Evolutionary conservation across 1,140 invertebrate genomes (phyloP), one percentile per base, ranked within the genome.

Genomic region (Hycleus phaleratus): DNA sequence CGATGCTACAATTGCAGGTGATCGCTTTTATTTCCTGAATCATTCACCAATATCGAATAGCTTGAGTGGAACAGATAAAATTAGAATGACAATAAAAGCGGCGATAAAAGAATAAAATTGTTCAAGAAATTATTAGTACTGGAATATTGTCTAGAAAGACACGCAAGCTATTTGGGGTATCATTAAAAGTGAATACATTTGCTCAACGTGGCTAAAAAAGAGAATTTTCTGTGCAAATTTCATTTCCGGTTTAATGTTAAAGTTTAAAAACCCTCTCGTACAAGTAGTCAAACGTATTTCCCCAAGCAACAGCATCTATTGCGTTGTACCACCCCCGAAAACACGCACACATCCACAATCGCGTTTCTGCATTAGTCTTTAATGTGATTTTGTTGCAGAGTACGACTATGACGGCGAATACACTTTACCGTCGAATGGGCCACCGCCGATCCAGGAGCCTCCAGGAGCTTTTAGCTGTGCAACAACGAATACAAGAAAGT

Each of bases 351-450:
- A 6, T 10, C 38, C 49, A 43, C 44, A 24, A 10, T 38, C 43
- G 4, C 43, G 43, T 46, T 55, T 55, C 26, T 44, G 10, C 52
- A 47, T 55, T 55, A 55, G 38, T 25, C 44, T 55, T 53, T 46
- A 55, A 55, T 55, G 52, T 55, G 46, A 55, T 55, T 55, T 55
- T 55, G 51, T 56, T 63, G 18, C 64, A 70, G 70, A 72, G 49
- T 71, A 71, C 59, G 70, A 69, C 55, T 68, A 71, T 58, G 69
- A 71, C 44, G 58, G 55, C 10, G 71, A 72, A 26, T 72, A 68
- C 60, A 71, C 67, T 44, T 64, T 72, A 18, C 64, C 70, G 9
- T 72, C 70, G 24, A 68, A 71, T 49, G 64, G 67, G 2, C 68
- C 71, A 25, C 66, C 69, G 7, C 68, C 68, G 9, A 68, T 71